A percentile compares a stretch with the other conserved stretches of the same genome.
These are phyloP conservation scores for Hexactinellida sp. DNA, from an alignment of 37 sponge, comb jelly and placozoan genomes.

Conservation along the genomic window DNA sequence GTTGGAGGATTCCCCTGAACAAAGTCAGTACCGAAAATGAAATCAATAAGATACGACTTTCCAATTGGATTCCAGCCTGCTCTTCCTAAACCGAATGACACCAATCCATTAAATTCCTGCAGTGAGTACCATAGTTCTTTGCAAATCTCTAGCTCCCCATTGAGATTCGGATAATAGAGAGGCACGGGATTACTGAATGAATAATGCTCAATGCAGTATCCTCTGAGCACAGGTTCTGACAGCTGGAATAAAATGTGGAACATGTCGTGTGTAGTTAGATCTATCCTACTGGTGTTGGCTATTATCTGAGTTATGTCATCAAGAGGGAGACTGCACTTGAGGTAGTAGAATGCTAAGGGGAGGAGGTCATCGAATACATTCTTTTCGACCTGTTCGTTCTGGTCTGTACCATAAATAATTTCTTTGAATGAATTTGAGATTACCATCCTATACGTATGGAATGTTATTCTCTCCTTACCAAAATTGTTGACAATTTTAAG, in stretches of 20 bases:
- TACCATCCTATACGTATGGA: not conserved
- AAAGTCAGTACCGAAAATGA: not conserved
- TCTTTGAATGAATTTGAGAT: not conserved
- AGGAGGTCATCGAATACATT: not conserved
- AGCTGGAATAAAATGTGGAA: not conserved
- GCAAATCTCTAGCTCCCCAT: not conserved
- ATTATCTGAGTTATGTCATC: not conserved
- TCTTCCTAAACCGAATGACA: not conserved
- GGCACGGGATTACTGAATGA: not conserved
- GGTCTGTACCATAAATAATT: not conserved
- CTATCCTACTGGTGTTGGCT: not conserved
- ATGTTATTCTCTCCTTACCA: not conserved
- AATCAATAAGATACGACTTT: not conserved
- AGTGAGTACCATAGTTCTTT: not conserved
- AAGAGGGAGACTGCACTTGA: not conserved
- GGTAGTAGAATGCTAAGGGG: not conserved
- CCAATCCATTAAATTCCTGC: not conserved
- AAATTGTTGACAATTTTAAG: not conserved
- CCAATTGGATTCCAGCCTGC: not conserved
- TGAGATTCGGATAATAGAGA: not conserved
- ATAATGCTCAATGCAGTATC: not conserved
- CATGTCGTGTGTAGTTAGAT: not conserved
- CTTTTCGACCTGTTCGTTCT: not conserved
- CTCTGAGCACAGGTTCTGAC: not conserved
- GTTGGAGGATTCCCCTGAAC: not conserved